Evolutionary conservation across 30 jellyfish, hydroid and myxozoan species (phyloP).

Genomic region (Pseudorhiza aurosa): DNA sequence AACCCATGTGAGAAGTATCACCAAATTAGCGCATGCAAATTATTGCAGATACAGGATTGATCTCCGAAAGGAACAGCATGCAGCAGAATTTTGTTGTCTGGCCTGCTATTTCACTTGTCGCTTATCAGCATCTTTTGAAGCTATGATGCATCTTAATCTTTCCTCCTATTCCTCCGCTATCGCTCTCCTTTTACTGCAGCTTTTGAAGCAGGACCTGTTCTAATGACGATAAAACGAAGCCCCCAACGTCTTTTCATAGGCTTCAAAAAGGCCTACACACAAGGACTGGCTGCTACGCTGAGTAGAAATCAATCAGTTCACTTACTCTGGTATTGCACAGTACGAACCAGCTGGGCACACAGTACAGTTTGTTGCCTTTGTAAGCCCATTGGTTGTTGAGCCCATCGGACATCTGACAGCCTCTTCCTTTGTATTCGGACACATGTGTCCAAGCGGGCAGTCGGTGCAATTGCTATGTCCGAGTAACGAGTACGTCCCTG

Average conservation of each 20-base stretch:
- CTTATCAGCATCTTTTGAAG: no score
- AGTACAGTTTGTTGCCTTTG: constrained; percentile 73
- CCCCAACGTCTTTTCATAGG: not conserved
- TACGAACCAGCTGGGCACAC: constrained; percentile 88
- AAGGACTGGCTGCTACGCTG: no score
- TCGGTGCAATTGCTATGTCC: constrained; percentile 64
- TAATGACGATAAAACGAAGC: no score
- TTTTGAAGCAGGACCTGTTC: no score
- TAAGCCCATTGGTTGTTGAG: constrained; percentile 80
- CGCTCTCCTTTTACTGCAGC: not conserved
- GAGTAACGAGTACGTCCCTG: constrained; percentile 63
- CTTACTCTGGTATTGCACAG: constrained; percentile 93
- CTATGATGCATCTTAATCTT: no score
- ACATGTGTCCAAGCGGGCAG: constrained; percentile 83
- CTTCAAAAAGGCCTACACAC: not conserved
- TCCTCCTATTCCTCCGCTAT: no score
- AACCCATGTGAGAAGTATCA: no score
- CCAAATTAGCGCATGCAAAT: no score
- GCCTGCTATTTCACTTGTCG: no score
- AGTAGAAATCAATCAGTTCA: not conserved
- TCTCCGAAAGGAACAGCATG: no score
- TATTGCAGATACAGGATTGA: no score
- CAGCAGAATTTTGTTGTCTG: no score
- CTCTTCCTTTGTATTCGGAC: constrained; percentile 59
- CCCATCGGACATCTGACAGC: constrained; percentile 91